phyloP scores from a whole-genome alignment of 2,888 invertebrate species.

The Ectemnius cavifrons region DNA sequence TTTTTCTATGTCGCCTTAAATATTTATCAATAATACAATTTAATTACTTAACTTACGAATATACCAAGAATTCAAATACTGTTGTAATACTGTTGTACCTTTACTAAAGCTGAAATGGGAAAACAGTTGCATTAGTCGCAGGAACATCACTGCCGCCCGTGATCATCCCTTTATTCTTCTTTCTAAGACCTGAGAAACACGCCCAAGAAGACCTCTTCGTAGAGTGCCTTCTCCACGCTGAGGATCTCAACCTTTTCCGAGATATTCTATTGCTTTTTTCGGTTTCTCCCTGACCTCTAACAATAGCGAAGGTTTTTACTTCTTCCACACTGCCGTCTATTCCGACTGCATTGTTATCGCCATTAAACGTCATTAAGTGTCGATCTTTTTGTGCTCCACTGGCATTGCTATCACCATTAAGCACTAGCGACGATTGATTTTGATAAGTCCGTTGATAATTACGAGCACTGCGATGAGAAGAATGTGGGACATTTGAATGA shows the following conservation, averaged over 20 bases:
- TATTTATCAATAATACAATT: too few relatives aligned
- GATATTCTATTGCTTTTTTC: not conserved
- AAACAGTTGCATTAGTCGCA: conserved; percentile 12
- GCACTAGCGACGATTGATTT: too few relatives aligned
- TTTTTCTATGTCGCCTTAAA: too few relatives aligned
- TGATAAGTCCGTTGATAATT: not conserved
- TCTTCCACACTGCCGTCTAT: too few relatives aligned
- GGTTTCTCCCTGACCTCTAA: too few relatives aligned
- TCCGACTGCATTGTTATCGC: too few relatives aligned
- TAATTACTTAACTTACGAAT: too few relatives aligned
- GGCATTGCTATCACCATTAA: too few relatives aligned
- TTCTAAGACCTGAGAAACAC: conserved; percentile 26
- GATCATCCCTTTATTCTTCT: not conserved
- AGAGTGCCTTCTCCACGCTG: not conserved
- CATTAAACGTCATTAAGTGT: too few relatives aligned
- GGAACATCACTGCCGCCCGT: not conserved
- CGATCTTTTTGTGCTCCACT: too few relatives aligned
- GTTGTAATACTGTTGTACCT: not conserved
- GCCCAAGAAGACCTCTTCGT: conserved; percentile 27
- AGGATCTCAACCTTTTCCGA: conserved; percentile 13
- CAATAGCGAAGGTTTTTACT: too few relatives aligned
- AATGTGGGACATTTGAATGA: conserved; percentile 13
- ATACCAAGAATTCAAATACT: too few relatives aligned
- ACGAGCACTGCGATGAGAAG: not conserved
- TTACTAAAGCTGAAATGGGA: conserved; percentile 49